Base-by-base conservation (phyloP, 2,888 invertebrate genomes). In the Rhamnusium bicolor region DNA sequence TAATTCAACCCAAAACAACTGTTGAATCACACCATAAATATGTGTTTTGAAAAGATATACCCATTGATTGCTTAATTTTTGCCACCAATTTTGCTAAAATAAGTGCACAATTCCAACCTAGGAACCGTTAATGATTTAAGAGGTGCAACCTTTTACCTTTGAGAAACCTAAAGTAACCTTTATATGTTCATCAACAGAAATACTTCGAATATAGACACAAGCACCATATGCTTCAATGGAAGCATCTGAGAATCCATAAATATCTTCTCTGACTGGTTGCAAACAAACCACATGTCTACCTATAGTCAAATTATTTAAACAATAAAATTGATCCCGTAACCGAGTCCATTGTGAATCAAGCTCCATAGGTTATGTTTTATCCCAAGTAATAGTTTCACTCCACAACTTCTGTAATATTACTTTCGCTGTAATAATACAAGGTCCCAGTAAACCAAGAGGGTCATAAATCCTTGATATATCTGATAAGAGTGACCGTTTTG, bases 211-310 rank as follows among this genome's bases (percentile, higher is more conserved):
- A 46, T 61, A 67, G 6, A 68, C 24, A 54, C 62, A 67, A 19
- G 54, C 53, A 1, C 46, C 72, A 51, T 62, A 68, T 5, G 67
- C 67, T 10, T 53, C 24, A 4, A 53, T 18, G 3, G 62, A 67
- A 8, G 67, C 62, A 53, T 72, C 68, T 7, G 53, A 24, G 61
- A 72, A 72, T 0, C 72, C 72, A 72, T 68, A 54, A 18, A 72
- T 12, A 8, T 51, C 14, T 2, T 67, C 0, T 10, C 7, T 18
- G 14, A 49, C 8, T 14, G 66, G 21, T 5, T 69, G 27, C 1
- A 1, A 1, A 49, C 24, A 65, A 2, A 27, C 18, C 4, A 51
- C 24, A 3, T 65, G 49, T 14, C 27, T 49, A 0, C 90, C 27
- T 1, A 65, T 49, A 5, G 8, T 14, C 16, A 65, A 12, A 16